Base-by-base conservation (phyloP, 30 jellyfish, hydroid and myxozoan species). In the Turritopsis rubra region DNA sequence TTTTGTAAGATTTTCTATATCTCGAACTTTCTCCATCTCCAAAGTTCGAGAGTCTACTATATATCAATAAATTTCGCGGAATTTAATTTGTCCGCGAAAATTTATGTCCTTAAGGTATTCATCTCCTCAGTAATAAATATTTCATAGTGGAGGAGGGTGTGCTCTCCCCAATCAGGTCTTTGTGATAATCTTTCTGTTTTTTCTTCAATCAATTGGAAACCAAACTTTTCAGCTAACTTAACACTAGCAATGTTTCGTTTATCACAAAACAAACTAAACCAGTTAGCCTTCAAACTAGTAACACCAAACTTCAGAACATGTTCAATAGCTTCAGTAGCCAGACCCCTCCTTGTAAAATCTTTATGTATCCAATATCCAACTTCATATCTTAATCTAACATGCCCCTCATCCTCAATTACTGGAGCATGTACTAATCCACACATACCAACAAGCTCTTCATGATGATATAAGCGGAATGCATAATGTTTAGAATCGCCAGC, bases 341-440 rank as follows among this genome's bases (percentile, higher is more conserved):
- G 53, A 21, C 87, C 87, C 7, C 53, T 80, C n/a, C 87, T 41
- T 41, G 79, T 65, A 65, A 13, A 80, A 52, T 65, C 54, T 65
- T 80, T 80, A 26, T 80, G 87, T 41, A 80, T 21, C 87, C 87
- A 80, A 68, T 80, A 80, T 54, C 87, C 87, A 53, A 80, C 26
- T n/a, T 80, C 87, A 53, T 80, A 80, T 25, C 21, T 9, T 68
- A 84, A 18, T 25, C 21, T 31, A 5, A n/a, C n/a, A 21, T 75
- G 0, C 29, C 53, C 53, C 17, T 21, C 53, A 0, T 29, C n/a
- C 52, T 80, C 79, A 28, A 23, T n/a, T 76, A 19, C 76, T 28
- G 20, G 26, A 22, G 23, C 25, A n/a, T 41, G n/a, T 27, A 68
- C 30, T n/a, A 68, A 9, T 0, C 87, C 87, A 52, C 81, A 52